Evolutionary conservation across 2,113 vertebrate species (phyloP), one percentile per base, ranked within the genome.

Genomic region (Ictalurus punctatus): DNA sequence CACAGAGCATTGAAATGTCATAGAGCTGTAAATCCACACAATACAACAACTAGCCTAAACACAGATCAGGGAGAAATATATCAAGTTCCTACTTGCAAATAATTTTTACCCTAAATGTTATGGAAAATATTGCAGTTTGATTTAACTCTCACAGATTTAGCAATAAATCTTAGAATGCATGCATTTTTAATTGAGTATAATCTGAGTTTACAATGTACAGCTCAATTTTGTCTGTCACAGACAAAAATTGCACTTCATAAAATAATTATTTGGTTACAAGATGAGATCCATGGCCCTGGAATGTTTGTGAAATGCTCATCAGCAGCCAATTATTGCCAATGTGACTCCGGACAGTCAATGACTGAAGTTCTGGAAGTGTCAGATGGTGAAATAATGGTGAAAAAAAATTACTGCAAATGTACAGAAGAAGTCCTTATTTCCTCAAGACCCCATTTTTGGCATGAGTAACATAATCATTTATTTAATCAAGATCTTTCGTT

Each of bases 1-100:
- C 95, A 94, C 94, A 92, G 92, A 95, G 94, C 93, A 94, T 92
- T 92, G 91, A 91, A 94, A 76, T 90, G 91, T 92, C 82, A 94
- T 95, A 95, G 95, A 97, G 95, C 94, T 96, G 96, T 95, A 96
- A 96, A 96, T 95, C 92, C 56, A 78, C 16, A 48, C 73, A 78
- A 61, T 37, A 37, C 30, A 86, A 86, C 30, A 78, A 78, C 56
- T 56, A 63, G 40, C 37, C 73, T 21, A 25, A 73, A 87, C 30
- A 56, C 73, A 61, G 48, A 73, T 71, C 25, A 27, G 65, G 14
- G 63, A 37, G 56, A 56, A 76, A 78, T 79, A 17, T 44, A 44
- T 76, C 12, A 48, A 27, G 44, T 79, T 79, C 25, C 44, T 14
- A 4, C 40, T 76, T 76, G 21, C 7, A 44, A 44, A 76, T 44